Evolutionary conservation across 1,140 invertebrate species (phyloP), one percentile per base, ranked within the genome.

Genomic region (Luehdorfia chinensis): DNA sequence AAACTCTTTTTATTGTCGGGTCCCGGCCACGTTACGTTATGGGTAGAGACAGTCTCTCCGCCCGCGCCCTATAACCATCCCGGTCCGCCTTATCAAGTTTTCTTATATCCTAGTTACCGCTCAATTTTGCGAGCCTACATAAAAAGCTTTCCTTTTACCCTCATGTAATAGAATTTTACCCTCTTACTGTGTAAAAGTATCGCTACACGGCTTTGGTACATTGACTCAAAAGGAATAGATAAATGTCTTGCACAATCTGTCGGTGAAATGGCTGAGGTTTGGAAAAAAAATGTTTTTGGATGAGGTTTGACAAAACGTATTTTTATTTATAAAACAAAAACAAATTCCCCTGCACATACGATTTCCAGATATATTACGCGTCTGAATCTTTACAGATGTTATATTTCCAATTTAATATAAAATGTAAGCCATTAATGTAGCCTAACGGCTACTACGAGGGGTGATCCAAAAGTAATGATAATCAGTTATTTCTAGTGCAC

Each of bases 1-100:
- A 72, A 71, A 81, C 70, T 84, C 77, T 75, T 78, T 84, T 83
- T 86, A 77, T 72, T 84, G 79, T 78, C 57, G 65, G 62, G 65
- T 60, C 66, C 58, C 60, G 67, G 68, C 46, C 71, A 63, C 59
- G 64, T 77, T 77, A 66, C 65, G 68, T 79, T 72, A 73, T 68
- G 66, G 71, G 66, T 61, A 67, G 67, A 50, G 50, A 46, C n/a
- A n/a, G n/a, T n/a, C n/a, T n/a, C n/a, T n/a, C n/a, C n/a, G n/a
- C n/a, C n/a, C n/a, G n/a, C n/a, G 57, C 61, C 54, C 28, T 11
- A 5, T 5, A 11, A 11, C 28, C 28, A 7, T 60, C 53, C 50
- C 55, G 44, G 52, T 50, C 53, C 64, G 54, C 64, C 63, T 81
- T 80, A 81, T 78, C 73, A 71, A 76, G 61, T 79, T 83, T 78